Evolutionary conservation across 2,113 vertebrate genomes (phyloP), one percentile per base, ranked within the genome.

Genomic region (Phaetusa simplex): DNA sequence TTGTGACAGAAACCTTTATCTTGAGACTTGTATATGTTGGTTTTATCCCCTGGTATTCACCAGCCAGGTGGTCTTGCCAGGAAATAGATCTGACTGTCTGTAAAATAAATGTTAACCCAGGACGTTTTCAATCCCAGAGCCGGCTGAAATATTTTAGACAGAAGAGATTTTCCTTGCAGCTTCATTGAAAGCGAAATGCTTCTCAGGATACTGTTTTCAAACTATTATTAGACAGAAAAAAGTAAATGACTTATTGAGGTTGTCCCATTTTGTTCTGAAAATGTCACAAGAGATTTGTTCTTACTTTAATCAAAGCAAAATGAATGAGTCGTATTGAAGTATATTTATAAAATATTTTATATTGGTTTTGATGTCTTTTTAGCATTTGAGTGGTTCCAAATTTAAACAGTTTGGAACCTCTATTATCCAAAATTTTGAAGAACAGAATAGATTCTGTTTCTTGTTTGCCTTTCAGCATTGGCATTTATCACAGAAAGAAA

Each of bases 221-320:
- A 81, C 76, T 96, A 93, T 88, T 93, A 94, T 93, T 92, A 93
- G 82, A 82, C 8, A 74, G 43, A 47, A 72, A 62, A 73, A 86
- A 58, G 9, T 19, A 90, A 78, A 78, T 83, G 90, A 92, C 88
- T 97, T 96, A 86, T 92, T 97, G 86, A 93, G 94, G 93, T 92
- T 97, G 86, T 92, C 88, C 62, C 76, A 59, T 88, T 92, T 96
- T 96, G 64, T 91, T 97, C 95, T 88, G 72, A 86, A 94, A 90
- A 95, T 74, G 69, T 95, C 94, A 90, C 27, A 56, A 82, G 50
- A 67, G 40, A 82, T 95, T 93, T 88, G 32, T 74, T 82, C 77
- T 88, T 80, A 55, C 85, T 88, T 96, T 92, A 96, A 94, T 96
- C 92, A 94, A 86, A 86, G 62, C 6, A 90, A 93, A 93, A 94